These are phyloP conservation scores for Melolontha melolontha DNA, from an alignment of 2,888 invertebrate species.

Conservation along the genomic window DNA sequence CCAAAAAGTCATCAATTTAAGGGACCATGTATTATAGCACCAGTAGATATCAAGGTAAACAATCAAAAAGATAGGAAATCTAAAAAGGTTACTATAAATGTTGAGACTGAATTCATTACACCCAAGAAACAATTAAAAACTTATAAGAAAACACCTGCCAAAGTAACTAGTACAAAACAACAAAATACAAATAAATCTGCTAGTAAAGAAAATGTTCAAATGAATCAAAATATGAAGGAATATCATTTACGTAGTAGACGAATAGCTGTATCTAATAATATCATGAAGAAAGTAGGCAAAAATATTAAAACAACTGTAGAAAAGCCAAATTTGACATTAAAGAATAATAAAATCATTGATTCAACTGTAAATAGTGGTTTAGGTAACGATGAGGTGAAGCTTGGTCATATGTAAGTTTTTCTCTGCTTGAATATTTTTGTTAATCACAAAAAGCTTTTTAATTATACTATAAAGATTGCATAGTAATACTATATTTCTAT, in stretches of 20 bases:
- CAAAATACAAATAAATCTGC: neutral
- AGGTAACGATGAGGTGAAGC: no score
- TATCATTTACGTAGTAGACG: conserved; percentile 21
- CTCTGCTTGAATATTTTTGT: no score
- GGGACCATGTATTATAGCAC: conserved; percentile 64
- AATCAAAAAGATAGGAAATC: conserved; percentile 48
- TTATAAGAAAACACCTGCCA: conserved; percentile 32
- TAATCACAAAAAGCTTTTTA: no score
- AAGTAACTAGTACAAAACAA: conserved; percentile 12
- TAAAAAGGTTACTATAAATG: conserved; percentile 29
- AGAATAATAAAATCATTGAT: no score
- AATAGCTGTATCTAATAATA: neutral
- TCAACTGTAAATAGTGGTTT: no score
- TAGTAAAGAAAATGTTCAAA: conserved; percentile 13
- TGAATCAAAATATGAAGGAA: neutral
- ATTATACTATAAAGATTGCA: no score
- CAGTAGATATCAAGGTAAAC: conserved; percentile 40
- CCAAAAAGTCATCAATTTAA: conserved; percentile 69
- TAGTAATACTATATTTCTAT: no score
- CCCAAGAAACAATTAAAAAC: conserved; percentile 52
- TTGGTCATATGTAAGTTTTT: no score
- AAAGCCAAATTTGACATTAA: neutral
- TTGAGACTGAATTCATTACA: conserved; percentile 41
- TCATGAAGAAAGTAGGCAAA: conserved; percentile 4
- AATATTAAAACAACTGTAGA: neutral